Evolutionary conservation across 2,888 invertebrate genomes (phyloP).

Genomic region (Lithophane leautieri): DNA sequence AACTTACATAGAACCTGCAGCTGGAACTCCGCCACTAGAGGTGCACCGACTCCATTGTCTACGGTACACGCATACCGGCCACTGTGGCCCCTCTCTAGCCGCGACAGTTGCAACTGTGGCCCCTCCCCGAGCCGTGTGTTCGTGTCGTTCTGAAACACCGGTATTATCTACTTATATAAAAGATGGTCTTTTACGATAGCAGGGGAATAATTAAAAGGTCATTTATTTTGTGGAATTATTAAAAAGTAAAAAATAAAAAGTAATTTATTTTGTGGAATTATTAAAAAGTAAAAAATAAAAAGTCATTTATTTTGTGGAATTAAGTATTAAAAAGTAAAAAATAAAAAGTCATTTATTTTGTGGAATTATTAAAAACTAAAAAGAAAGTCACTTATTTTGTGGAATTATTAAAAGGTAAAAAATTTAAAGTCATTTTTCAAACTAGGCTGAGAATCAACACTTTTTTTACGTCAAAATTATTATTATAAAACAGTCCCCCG

Average conservation of each 20-base stretch:
- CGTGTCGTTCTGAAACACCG: conserved; percentile 81
- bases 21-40: conserved; percentile 92
- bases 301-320: no score
- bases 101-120: conserved; percentile 91
- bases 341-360: no score
- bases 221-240: background rate
- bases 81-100: conserved; percentile 91
- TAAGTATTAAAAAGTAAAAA: background rate
- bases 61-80: conserved; percentile 93
- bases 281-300: background rate
- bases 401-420: background rate
- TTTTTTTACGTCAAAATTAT: no score
- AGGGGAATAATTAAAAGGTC: background rate
- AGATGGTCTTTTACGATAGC: conserved; percentile 52
- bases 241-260: background rate
- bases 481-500: no score
- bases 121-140: conserved; percentile 89
- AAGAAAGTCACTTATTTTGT: no score
- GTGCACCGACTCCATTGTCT: conserved; percentile 92
- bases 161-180: conserved; percentile 63
- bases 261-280: no score
- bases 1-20: conserved; percentile 92
- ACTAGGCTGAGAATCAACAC: no score
- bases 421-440: no score
- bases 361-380: background rate